phyloP scores from a whole-genome alignment of 2,113 vertebrate genomes.

The Anarhynchus alexandrinus region DNA sequence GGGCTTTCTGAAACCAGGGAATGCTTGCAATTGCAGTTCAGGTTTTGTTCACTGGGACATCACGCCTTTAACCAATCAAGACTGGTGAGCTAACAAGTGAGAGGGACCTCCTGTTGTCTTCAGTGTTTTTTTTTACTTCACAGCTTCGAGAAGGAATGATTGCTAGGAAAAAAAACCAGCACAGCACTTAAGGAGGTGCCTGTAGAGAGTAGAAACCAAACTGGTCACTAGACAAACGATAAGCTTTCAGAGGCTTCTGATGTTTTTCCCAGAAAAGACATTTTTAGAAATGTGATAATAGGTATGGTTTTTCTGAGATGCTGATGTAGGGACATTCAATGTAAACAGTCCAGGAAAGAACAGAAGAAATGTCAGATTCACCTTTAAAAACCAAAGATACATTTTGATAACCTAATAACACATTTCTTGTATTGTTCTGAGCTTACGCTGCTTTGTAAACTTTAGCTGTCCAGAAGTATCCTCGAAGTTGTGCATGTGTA shows the following conservation, averaged over 20 bases:
- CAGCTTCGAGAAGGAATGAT: constrained; percentile 66
- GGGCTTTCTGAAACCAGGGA: constrained; percentile 66
- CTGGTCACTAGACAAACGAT: background rate
- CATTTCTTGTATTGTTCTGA: background rate
- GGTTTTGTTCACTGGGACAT: constrained; percentile 62
- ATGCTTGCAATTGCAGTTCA: constrained; percentile 53
- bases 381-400: background rate
- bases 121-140: constrained; percentile 48
- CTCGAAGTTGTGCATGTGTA: background rate
- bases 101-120: constrained; percentile 67
- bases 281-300: background rate
- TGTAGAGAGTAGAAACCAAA: constrained; percentile 46
- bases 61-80: constrained; percentile 42
- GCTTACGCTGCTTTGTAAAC: background rate
- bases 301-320: background rate
- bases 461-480: background rate
- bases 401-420: background rate
- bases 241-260: constrained; percentile 1
- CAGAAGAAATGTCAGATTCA: background rate
- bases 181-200: constrained; percentile 40
- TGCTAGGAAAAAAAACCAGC: constrained; percentile 36
- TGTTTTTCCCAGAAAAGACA: background rate
- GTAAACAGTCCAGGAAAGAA: background rate
- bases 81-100: constrained; percentile 56
- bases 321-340: background rate